These are phyloP conservation scores for Ypsolopha sequella DNA, from an alignment of 2,888 invertebrate genomes.

Conservation along the genomic window DNA sequence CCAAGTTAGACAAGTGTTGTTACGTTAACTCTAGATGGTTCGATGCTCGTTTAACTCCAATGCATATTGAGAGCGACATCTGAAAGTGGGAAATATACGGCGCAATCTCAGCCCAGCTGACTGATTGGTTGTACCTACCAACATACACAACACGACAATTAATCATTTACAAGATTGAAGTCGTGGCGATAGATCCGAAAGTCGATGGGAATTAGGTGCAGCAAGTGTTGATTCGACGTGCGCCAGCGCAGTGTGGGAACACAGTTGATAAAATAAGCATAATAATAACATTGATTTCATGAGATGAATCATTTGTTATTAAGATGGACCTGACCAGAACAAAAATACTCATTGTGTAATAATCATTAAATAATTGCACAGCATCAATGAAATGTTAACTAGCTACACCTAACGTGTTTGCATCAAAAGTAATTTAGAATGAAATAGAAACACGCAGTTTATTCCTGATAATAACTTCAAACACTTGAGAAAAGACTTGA, in stretches of 20 bases:
- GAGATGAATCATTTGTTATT: no score
- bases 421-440: background rate
- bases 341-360: no score
- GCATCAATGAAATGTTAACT: background rate
- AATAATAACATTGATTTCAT: no score
- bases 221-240: background rate
- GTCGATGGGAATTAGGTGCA: background rate
- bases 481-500: slow-evolving; percentile 21
- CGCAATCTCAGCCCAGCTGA: slow-evolving; percentile 2
- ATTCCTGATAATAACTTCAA: background rate
- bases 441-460: background rate
- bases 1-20: no score
- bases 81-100: slow-evolving; percentile 6
- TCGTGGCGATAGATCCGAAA: background rate
- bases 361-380: no score
- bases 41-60: slow-evolving; percentile 2
- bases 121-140: background rate
- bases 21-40: slow-evolving; percentile 56
- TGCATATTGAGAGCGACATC: slow-evolving; percentile 5
- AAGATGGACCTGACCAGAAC: no score
- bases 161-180: background rate
- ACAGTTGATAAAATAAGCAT: no score
- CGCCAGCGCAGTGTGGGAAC: no score
- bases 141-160: background rate
- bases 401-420: background rate